phyloP scores from a whole-genome alignment of 2,888 invertebrate species.

The Drosophila anomalata region DNA sequence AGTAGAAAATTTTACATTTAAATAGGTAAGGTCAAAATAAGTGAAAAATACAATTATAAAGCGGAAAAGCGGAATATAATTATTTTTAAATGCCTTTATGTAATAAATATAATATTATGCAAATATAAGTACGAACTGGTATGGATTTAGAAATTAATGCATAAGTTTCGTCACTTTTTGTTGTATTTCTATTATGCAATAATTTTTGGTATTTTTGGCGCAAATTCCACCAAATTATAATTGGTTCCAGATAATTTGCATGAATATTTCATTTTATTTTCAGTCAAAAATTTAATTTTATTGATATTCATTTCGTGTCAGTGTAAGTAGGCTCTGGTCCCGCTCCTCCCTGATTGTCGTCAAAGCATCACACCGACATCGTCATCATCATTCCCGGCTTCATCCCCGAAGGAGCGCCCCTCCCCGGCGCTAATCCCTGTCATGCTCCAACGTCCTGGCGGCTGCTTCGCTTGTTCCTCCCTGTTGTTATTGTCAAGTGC shows the following conservation, averaged over 20 bases:
- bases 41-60: too few relatives aligned
- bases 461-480: slow-evolving; percentile 48
- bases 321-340: slow-evolving; percentile 26
- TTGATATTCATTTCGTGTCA: not conserved
- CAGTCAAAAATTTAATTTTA: not conserved
- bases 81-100: too few relatives aligned
- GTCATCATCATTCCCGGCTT: slow-evolving; percentile 46
- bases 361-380: slow-evolving; percentile 42
- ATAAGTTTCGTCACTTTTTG: too few relatives aligned
- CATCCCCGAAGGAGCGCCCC: slow-evolving; percentile 33
- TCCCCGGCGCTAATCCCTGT: slow-evolving; percentile 64
- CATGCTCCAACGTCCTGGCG: slow-evolving; percentile 36
- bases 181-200: too few relatives aligned
- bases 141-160: too few relatives aligned
- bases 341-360: slow-evolving; percentile 57
- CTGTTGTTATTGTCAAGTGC: slow-evolving; percentile 75
- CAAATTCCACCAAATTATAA: too few relatives aligned
- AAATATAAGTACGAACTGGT: not conserved
- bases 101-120: too few relatives aligned
- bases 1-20: too few relatives aligned
- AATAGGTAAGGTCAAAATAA: too few relatives aligned
- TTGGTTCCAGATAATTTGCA: not conserved
- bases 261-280: not conserved
- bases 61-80: too few relatives aligned
- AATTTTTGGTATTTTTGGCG: too few relatives aligned